phyloP scores from a whole-genome alignment of 2,888 invertebrate genomes.

The Callosobruchus maculatus region DNA sequence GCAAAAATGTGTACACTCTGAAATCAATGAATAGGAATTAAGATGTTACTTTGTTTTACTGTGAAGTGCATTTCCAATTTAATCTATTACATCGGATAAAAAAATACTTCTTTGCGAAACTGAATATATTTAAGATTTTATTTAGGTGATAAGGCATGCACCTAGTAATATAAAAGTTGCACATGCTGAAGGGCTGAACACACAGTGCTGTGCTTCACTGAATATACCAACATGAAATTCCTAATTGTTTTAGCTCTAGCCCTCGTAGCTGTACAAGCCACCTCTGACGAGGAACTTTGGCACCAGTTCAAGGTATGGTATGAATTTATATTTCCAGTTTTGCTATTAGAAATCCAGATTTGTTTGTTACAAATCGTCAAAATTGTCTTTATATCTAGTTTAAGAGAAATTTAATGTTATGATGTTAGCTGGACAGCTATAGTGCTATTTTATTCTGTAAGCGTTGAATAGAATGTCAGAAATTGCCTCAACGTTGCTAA shows the following conservation, averaged over 20 bases:
- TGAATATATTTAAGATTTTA: background rate
- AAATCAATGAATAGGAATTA: background rate
- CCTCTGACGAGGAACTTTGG: background rate
- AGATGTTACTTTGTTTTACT: no score
- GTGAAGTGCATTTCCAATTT: background rate
- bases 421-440: no score
- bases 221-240: background rate
- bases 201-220: background rate
- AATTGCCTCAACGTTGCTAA: no score
- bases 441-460: no score
- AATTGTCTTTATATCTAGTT: no score
- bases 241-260: background rate
- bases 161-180: background rate
- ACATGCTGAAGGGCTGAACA: background rate
- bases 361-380: no score
- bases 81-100: background rate
- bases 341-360: no score
- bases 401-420: no score
- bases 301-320: constrained; percentile 5
- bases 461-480: no score
- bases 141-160: background rate
- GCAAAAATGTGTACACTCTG: background rate
- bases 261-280: background rate
- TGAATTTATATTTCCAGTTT: no score
- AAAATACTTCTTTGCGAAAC: background rate